Conservation (phyloP, 1,140 invertebrate genomes). For the Microplitis mediator region DNA sequence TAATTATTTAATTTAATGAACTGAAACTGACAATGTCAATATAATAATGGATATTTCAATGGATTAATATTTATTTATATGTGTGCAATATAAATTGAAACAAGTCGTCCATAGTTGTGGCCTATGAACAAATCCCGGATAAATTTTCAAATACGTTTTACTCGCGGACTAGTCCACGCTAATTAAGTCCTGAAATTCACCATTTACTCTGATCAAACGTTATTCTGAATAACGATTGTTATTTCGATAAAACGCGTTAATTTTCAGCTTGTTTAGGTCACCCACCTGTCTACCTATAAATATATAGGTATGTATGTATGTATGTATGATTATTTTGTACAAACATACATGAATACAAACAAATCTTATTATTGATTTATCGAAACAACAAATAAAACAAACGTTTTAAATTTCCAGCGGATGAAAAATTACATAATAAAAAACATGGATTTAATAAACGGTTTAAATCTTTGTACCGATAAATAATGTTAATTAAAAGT, state of each 20-base stretch:
- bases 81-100: background rate
- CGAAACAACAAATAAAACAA: too few species aligned
- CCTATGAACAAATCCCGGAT: background rate
- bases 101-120: background rate
- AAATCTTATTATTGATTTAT: too few species aligned
- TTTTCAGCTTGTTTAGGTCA: slow-evolving; percentile 2
- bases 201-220: slow-evolving; percentile 25
- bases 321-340: too few species aligned
- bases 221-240: slow-evolving; percentile 17
- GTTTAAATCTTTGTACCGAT: too few species aligned
- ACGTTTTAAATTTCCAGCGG: too few species aligned
- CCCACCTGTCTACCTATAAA: too few species aligned
- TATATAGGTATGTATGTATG: too few species aligned
- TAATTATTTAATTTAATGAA: background rate
- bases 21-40: background rate
- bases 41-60: background rate
- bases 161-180: background rate
- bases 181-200: slow-evolving; percentile 29
- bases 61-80: too few species aligned
- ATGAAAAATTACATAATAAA: too few species aligned
- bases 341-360: too few species aligned
- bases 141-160: slow-evolving; percentile 2
- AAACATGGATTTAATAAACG: too few species aligned
- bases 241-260: slow-evolving; percentile 30
- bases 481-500: too few species aligned